These are phyloP conservation scores for Eledona agricola DNA, from an alignment of 2,888 invertebrate genomes.

Conservation along the genomic window DNA sequence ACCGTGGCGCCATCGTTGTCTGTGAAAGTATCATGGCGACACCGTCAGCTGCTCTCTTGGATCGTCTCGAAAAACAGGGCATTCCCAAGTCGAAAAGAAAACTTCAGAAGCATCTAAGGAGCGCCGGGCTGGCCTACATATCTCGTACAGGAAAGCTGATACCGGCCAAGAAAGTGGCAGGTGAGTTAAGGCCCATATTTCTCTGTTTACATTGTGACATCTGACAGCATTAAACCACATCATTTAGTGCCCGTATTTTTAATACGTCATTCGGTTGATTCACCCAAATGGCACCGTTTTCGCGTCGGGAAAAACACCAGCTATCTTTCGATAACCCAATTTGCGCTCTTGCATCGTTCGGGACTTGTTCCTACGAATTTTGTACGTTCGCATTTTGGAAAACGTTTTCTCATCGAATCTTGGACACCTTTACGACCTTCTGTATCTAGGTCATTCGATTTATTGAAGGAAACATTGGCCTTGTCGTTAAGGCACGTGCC, in stretches of 20 bases:
- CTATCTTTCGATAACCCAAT: constrained; percentile 13
- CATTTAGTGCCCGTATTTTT: constrained; percentile 43
- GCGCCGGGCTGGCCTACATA: constrained; percentile 64
- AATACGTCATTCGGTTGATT: constrained; percentile 46
- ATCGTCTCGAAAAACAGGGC: constrained; percentile 57
- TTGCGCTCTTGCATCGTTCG: background rate
- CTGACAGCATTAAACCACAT: constrained; percentile 49
- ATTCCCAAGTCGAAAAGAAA: constrained; percentile 63
- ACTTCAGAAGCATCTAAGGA: constrained; percentile 63
- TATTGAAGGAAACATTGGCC: constrained; percentile 57
- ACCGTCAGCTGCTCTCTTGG: constrained; percentile 58
- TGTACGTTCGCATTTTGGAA: constrained; percentile 28
- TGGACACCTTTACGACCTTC: constrained; percentile 55
- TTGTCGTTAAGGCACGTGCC: constrained; percentile 59
- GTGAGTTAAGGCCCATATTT: constrained; percentile 52
- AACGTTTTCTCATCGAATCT: constrained; percentile 23
- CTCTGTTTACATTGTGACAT: constrained; percentile 56
- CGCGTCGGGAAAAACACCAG: constrained; percentile 7
- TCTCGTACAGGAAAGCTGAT: constrained; percentile 64
- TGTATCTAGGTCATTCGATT: constrained; percentile 60
- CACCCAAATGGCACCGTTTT: constrained; percentile 47
- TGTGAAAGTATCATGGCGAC: constrained; percentile 59
- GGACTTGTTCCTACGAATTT: background rate
- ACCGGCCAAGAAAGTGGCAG: constrained; percentile 64
- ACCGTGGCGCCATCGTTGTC: constrained; percentile 15